A percentile compares a stretch with the other conserved stretches of the same genome.
phyloP scores from a whole-genome alignment of 2,797 vertebrate species.

The Ciconia nigra region DNA sequence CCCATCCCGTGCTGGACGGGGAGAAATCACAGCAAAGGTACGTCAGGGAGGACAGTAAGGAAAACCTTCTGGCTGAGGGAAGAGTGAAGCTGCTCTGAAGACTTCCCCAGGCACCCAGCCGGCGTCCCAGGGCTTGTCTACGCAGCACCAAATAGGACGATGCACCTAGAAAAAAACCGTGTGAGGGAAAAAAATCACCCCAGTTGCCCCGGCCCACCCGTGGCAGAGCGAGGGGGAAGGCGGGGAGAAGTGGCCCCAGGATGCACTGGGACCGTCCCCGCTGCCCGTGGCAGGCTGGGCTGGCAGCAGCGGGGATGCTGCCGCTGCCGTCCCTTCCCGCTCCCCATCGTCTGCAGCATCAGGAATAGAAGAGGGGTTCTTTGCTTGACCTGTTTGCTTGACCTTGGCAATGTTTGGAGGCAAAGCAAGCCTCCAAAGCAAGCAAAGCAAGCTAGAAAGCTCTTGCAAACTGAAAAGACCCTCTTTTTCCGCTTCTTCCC shows the following conservation, averaged over 20 bases:
- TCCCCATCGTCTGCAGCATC: neutral
- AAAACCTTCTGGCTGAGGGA: neutral
- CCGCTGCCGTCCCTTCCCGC: neutral
- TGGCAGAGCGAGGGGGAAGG: neutral
- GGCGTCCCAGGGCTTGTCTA: neutral
- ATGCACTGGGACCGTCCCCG: too few relatives aligned
- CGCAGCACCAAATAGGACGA: rapidly evolving
- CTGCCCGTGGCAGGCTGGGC: too few relatives aligned
- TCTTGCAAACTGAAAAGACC: neutral
- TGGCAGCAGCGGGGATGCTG: neutral
- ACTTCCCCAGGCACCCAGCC: neutral
- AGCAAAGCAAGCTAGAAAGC: neutral
- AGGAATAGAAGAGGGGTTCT: rapidly evolving
- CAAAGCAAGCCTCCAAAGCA: too few relatives aligned
- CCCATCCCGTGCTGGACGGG: rapidly evolving
- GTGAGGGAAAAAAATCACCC: too few relatives aligned
- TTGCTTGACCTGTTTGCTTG: neutral
- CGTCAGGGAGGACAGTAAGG: rapidly evolving
- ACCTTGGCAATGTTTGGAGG: neutral
- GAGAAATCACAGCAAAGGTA: neutral
- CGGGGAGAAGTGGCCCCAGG: too few relatives aligned
- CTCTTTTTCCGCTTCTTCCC: neutral
- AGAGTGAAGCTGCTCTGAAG: neutral
- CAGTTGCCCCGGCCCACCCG: too few relatives aligned
- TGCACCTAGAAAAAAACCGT: rapidly evolving